Percentiles rank a stretch among this genome's conserved stretches.
Evolutionary conservation across 2,888 invertebrate genomes (phyloP).

Genomic region (Prosopocoilus inquinatus): DNA sequence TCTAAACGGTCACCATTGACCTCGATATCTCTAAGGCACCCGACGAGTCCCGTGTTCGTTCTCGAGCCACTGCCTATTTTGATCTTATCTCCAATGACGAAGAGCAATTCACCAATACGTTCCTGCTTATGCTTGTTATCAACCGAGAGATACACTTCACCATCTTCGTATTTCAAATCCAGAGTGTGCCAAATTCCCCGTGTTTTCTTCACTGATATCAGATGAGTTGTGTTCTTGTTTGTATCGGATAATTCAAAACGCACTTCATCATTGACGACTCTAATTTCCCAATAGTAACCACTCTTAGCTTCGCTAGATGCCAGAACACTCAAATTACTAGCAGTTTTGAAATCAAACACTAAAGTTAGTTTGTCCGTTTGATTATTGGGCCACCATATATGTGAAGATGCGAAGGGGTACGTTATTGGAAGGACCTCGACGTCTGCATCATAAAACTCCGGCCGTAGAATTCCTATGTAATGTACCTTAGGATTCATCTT

Average conservation of each 20-base stretch:
- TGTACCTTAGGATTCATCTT: slow-evolving; percentile 79
- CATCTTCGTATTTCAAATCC: slow-evolving; percentile 73
- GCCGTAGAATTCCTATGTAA: slow-evolving; percentile 62
- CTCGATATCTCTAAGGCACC: slow-evolving; percentile 86
- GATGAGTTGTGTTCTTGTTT: slow-evolving; percentile 72
- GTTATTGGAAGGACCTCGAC: slow-evolving; percentile 88
- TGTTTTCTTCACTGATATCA: slow-evolving; percentile 80
- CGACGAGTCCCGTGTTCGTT: slow-evolving; percentile 76
- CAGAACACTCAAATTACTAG: slow-evolving; percentile 74
- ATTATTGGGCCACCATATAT: slow-evolving; percentile 85
- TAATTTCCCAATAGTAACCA: slow-evolving; percentile 86
- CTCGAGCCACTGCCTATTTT: slow-evolving; percentile 76
- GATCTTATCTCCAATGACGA: slow-evolving; percentile 50
- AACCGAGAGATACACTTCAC: slow-evolving; percentile 71
- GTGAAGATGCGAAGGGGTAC: slow-evolving; percentile 86
- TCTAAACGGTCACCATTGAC: slow-evolving; percentile 81
- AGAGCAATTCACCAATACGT: slow-evolving; percentile 43
- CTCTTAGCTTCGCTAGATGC: slow-evolving; percentile 80
- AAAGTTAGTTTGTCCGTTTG: slow-evolving; percentile 71
- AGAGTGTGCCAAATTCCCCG: slow-evolving; percentile 80
- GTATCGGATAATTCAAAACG: slow-evolving; percentile 77
- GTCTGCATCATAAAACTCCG: slow-evolving; percentile 80
- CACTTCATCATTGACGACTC: slow-evolving; percentile 81
- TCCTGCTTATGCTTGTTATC: slow-evolving; percentile 73
- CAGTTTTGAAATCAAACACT: slow-evolving; percentile 84